Evolutionary conservation across 2,888 invertebrate genomes (phyloP).

Genomic region (Aquatica leii): DNA sequence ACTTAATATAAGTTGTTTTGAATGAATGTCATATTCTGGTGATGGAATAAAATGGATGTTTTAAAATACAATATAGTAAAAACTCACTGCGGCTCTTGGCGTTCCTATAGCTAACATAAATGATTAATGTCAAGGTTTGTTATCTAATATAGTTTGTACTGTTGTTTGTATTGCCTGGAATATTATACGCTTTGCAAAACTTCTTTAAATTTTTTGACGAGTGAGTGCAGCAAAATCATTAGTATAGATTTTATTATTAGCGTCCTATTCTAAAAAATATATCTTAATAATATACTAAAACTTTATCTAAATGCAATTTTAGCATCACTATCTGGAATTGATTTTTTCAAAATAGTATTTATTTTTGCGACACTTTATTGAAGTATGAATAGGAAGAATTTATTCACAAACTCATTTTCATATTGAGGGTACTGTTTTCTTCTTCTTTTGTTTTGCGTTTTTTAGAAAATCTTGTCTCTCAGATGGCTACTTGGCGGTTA

Average conservation of each 20-base stretch:
- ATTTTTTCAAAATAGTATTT: neutral
- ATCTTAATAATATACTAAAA: neutral
- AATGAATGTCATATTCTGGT: neutral
- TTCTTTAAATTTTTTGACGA: neutral
- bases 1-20: neutral
- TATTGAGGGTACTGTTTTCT: neutral
- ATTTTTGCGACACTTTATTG: neutral
- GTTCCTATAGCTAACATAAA: slow-evolving; percentile 12
- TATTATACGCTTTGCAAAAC: neutral
- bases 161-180: neutral
- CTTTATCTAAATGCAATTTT: neutral
- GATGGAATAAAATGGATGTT: neutral
- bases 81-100: slow-evolving; percentile 1
- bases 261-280: neutral
- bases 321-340: neutral
- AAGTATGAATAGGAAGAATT: neutral
- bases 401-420: neutral
- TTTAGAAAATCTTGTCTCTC: no score
- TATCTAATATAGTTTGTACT: neutral
- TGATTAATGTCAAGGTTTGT: neutral
- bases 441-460: no score
- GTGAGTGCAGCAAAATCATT: neutral
- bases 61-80: slow-evolving; percentile 9
- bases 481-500: no score
- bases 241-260: neutral